phyloP scores from a whole-genome alignment of 1,140 invertebrate species.

The Drosophila paulistorum region DNA sequence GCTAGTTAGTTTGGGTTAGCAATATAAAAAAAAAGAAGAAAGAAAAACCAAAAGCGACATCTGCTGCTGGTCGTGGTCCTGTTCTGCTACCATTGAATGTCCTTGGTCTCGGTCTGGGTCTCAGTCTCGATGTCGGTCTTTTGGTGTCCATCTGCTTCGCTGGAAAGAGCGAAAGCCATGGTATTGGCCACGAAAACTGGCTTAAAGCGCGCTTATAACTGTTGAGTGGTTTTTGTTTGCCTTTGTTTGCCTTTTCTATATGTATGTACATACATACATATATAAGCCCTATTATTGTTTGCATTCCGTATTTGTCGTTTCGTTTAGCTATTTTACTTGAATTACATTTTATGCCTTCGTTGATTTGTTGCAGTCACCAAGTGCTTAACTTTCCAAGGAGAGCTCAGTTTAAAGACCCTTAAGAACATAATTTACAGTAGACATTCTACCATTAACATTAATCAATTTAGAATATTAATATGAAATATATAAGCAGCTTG shows the following conservation, averaged over 20 bases:
- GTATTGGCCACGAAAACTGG: slow-evolving; percentile 66
- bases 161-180: not conserved
- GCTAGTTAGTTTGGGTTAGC: slow-evolving; percentile 24
- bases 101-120: slow-evolving; percentile 40
- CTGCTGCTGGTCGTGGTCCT: not conserved
- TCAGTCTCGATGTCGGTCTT: not conserved
- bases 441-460: not conserved
- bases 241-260: slow-evolving; percentile 45
- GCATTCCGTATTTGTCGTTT: slow-evolving; percentile 52
- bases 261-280: slow-evolving; percentile 3
- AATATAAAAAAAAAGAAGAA: slow-evolving; percentile 29
- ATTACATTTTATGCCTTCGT: not conserved
- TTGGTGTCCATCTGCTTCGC: slow-evolving; percentile 10
- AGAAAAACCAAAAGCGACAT: slow-evolving; percentile 16
- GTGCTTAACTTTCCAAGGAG: not conserved
- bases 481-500: not conserved
- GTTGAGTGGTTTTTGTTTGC: slow-evolving; percentile 78
- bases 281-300: slow-evolving; percentile 72
- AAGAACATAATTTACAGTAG: not conserved
- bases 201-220: slow-evolving; percentile 72
- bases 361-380: slow-evolving; percentile 4
- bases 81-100: slow-evolving; percentile 23
- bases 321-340: slow-evolving; percentile 16
- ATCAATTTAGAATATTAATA: slow-evolving; percentile 1
- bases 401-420: slow-evolving; percentile 1